phyloP scores from a whole-genome alignment of 2,888 invertebrate genomes.

The Lissocephala sabroskyi region DNA sequence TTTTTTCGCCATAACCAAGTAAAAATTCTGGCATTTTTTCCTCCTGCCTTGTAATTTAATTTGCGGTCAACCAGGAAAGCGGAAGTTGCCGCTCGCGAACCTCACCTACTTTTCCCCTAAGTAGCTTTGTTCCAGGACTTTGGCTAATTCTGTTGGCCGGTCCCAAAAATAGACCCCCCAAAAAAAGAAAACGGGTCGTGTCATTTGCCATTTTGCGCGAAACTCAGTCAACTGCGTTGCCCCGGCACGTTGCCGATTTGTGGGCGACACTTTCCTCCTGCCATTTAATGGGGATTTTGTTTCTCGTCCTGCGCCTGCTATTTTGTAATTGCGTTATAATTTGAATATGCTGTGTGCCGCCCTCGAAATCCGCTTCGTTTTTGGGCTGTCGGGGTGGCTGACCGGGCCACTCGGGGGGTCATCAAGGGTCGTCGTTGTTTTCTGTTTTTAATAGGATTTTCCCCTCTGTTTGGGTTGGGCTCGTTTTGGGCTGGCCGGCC shows the following conservation, averaged over 20 bases:
- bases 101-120: neutral
- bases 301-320: conserved; percentile 9
- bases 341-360: neutral
- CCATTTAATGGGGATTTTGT: conserved; percentile 8
- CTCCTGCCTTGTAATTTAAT: conserved; percentile 44
- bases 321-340: conserved; percentile 33
- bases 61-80: conserved; percentile 52
- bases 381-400: too few species aligned
- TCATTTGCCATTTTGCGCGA: conserved; percentile 18
- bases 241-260: neutral
- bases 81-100: conserved; percentile 25
- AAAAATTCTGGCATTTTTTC: conserved; percentile 46
- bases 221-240: conserved; percentile 20
- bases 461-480: too few species aligned
- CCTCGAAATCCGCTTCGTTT: too few species aligned
- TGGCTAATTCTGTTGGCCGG: conserved; percentile 1
- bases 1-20: too few species aligned
- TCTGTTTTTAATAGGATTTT: too few species aligned
- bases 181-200: conserved; percentile 5
- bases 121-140: neutral
- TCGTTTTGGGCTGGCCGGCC: too few species aligned
- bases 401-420: too few species aligned
- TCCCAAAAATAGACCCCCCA: too few species aligned
- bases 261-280: conserved; percentile 23
- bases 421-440: too few species aligned